Percentiles rank a stretch among this genome's conserved stretches.
Conservation (phyloP, 1,140 invertebrate genomes). For the Conus ventricosus region DNA sequence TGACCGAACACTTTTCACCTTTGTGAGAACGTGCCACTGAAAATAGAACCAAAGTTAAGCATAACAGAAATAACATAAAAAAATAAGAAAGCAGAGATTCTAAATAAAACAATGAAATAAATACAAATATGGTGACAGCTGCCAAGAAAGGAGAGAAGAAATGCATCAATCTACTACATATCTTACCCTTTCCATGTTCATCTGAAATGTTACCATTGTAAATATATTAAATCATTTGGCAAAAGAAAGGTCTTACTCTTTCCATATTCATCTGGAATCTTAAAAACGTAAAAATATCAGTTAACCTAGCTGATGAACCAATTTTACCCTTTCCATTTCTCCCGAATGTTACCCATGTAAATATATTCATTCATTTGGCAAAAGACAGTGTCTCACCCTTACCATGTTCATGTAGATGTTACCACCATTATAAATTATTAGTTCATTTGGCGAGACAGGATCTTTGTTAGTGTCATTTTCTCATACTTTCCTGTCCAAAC, state of each 20-base stretch:
- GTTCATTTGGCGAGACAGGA: not conserved
- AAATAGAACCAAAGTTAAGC: not conserved
- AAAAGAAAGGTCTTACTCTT: not conserved
- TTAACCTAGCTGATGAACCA: too few relatives aligned
- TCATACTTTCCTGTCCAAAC: too few relatives aligned
- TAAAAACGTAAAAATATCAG: not conserved
- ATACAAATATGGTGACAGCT: not conserved
- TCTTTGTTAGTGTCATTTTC: too few relatives aligned
- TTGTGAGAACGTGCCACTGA: not conserved
- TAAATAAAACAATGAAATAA: not conserved
- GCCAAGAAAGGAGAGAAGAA: not conserved
- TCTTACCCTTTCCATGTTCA: constrained; percentile 37
- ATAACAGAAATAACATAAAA: not conserved
- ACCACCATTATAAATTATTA: not conserved
- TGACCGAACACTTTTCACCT: too few relatives aligned
- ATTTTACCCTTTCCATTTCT: constrained; percentile 33
- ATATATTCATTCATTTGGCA: not conserved
- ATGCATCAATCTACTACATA: not conserved
- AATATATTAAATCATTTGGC: not conserved
- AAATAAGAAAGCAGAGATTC: not conserved
- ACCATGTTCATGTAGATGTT: constrained; percentile 29
- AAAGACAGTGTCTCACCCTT: constrained; percentile 31
- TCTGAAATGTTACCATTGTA: constrained; percentile 30
- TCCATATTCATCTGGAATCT: not conserved
- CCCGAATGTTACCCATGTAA: constrained; percentile 18